These are phyloP conservation scores for Myathropa florea DNA, from an alignment of 2,888 invertebrate genomes.

Conservation along the genomic window DNA sequence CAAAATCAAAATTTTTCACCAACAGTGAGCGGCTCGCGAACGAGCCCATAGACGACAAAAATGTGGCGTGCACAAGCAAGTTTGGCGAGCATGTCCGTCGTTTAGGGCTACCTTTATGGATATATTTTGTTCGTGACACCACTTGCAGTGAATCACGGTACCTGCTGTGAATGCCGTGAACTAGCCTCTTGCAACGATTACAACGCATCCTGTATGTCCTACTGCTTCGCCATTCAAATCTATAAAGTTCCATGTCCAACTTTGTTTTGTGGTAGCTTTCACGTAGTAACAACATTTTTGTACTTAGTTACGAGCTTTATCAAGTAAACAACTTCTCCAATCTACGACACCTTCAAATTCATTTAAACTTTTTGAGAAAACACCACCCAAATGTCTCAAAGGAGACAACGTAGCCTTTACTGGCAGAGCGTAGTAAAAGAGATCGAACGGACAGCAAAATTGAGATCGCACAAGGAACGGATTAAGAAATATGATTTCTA, in stretches of 20 bases:
- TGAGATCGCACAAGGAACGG: conserved; percentile 51
- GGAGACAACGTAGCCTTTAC: conserved; percentile 71
- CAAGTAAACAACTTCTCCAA: background rate
- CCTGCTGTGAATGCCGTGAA: too few relatives aligned
- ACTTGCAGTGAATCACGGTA: too few relatives aligned
- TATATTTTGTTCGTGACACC: too few relatives aligned
- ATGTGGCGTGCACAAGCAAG: too few relatives aligned
- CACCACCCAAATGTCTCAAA: background rate
- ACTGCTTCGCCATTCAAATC: too few relatives aligned
- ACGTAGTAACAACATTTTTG: background rate
- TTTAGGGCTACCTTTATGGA: too few relatives aligned
- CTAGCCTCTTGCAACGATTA: too few relatives aligned
- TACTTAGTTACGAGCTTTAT: background rate
- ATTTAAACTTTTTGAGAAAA: background rate
- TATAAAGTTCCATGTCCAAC: background rate
- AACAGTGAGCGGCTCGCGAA: too few relatives aligned
- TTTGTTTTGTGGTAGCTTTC: background rate
- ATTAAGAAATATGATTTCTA: conserved; percentile 75
- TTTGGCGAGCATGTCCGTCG: too few relatives aligned
- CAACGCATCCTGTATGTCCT: too few relatives aligned
- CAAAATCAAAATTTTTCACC: too few relatives aligned
- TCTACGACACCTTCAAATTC: background rate
- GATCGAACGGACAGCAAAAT: conserved; percentile 73
- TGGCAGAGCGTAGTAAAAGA: conserved; percentile 76
- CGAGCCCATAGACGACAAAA: too few relatives aligned